Conservation (phyloP, 2,888 invertebrate species). For the Cremastinae sp. region DNA sequence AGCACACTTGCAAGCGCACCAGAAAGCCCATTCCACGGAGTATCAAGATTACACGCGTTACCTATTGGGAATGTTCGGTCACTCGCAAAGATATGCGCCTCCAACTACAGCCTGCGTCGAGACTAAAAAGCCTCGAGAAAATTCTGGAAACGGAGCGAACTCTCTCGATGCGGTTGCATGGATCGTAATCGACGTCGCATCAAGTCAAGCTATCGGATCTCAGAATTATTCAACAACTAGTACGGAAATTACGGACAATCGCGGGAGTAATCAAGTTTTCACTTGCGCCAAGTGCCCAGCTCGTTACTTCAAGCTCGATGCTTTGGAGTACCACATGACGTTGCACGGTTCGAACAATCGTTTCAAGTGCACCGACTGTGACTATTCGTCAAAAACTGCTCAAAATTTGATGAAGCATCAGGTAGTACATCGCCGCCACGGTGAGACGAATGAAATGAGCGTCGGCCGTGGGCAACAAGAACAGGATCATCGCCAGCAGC, state of each 20-base stretch:
- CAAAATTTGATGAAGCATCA: conserved; percentile 87
- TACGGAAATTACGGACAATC: conserved; percentile 58
- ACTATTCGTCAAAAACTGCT: conserved; percentile 86
- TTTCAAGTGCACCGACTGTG: conserved; percentile 87
- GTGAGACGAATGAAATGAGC: conserved; percentile 50
- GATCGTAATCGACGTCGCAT: conserved; percentile 72
- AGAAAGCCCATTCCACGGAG: conserved; percentile 87
- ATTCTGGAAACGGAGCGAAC: conserved; percentile 34
- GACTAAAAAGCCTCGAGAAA: conserved; percentile 51
- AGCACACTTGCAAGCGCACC: conserved; percentile 86
- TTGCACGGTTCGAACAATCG: conserved; percentile 85
- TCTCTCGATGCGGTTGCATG: conserved; percentile 66
- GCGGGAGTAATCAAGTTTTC: conserved; percentile 73
- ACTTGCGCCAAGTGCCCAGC: conserved; percentile 86
- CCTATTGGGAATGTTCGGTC: conserved; percentile 84
- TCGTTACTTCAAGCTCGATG: conserved; percentile 87
- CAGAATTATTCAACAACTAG: conserved; percentile 17
- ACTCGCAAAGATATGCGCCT: conserved; percentile 84
- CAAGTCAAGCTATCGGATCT: conserved; percentile 7
- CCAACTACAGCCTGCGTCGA: conserved; percentile 82
- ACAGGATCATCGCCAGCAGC: conserved; percentile 1
- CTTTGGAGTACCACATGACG: conserved; percentile 86
- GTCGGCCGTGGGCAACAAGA: conserved; percentile 7
- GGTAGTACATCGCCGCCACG: conserved; percentile 79
- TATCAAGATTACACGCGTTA: conserved; percentile 89